phyloP scores from a whole-genome alignment of 2,888 invertebrate genomes.

The Archips xylosteana region DNA sequence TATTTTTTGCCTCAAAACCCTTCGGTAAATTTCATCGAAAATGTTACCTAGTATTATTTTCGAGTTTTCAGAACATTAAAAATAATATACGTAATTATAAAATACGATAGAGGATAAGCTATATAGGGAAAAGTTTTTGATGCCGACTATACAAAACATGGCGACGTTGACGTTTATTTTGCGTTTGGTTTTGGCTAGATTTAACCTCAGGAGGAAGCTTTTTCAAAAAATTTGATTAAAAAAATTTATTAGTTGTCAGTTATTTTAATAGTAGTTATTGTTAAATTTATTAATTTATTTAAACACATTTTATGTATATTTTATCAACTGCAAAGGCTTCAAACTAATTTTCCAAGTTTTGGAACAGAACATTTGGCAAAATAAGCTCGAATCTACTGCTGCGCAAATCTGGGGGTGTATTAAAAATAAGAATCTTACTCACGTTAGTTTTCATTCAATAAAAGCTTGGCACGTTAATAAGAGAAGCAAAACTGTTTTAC shows the following conservation, averaged over 20 bases:
- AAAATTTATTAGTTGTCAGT: no score
- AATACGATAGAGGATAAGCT: not conserved
- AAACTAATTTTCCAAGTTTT: not conserved
- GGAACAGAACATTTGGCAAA: not conserved
- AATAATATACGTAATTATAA: not conserved
- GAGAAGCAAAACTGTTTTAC: slow-evolving; percentile 13
- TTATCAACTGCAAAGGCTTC: not conserved
- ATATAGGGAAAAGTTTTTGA: not conserved
- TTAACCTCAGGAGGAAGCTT: no score
- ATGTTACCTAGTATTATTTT: no score
- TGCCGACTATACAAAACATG: not conserved
- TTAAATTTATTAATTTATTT: no score
- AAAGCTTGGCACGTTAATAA: slow-evolving; percentile 21
- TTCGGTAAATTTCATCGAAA: no score
- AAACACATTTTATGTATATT: not conserved
- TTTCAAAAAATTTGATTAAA: no score
- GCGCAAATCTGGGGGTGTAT: slow-evolving; percentile 21
- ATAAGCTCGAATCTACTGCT: not conserved
- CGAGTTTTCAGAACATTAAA: no score
- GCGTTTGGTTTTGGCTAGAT: not conserved
- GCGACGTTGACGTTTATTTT: not conserved
- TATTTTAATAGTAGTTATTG: no score
- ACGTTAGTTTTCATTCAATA: slow-evolving; percentile 38
- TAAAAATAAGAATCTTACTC: slow-evolving; percentile 24
- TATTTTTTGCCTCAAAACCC: no score